Evolutionary conservation across 2,113 vertebrate species (phyloP), one percentile per base, ranked within the genome.

Genomic region (Polyodon spathula): DNA sequence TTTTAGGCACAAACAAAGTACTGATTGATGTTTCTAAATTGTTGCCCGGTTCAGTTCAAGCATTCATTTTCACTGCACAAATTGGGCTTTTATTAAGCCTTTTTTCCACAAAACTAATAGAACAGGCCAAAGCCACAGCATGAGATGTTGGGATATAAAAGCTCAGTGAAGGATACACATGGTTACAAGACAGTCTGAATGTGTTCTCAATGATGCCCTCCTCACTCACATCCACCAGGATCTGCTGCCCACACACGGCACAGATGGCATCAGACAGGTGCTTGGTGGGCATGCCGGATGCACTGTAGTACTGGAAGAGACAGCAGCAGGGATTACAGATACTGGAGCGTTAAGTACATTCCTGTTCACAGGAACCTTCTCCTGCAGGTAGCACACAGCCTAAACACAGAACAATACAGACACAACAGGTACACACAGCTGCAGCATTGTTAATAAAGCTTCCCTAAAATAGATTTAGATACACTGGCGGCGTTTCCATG

Each of bases 161-260:
- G 37, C 10, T 11, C 41, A 1, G 1, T 14, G n/a, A 71, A 93
- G 92, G 95, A 98, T 98, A 98, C 96, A 98, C 95, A 8, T 98
- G 96, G 74, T 97, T 95, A 85, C 96, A 98, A 77, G 94, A 95
- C 15, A 98, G 85, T 55, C 93, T 87, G 72, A 94, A 99, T 0
- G 96, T 99, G 81, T 99, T 99, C 83, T 99, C 96, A 0, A 99
- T 95, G 68, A 99, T 97, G 9, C 96, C 96, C 37, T 99, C 96
- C 68, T 98, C 95, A 0, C 88, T 97, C 74, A 98, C 94, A 1
- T 97, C 93, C 41, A 99, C 96, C 0, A 97, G 89, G 81, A 98
- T 97, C 71, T 86, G 89, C 83, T 99, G 95, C 10, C 96, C 95
- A 0, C 96, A 99, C 67, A 98, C 91, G 0, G 96, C 96, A 0